Conservation (phyloP, 2,888 invertebrate genomes). For the Blera fallax region DNA sequence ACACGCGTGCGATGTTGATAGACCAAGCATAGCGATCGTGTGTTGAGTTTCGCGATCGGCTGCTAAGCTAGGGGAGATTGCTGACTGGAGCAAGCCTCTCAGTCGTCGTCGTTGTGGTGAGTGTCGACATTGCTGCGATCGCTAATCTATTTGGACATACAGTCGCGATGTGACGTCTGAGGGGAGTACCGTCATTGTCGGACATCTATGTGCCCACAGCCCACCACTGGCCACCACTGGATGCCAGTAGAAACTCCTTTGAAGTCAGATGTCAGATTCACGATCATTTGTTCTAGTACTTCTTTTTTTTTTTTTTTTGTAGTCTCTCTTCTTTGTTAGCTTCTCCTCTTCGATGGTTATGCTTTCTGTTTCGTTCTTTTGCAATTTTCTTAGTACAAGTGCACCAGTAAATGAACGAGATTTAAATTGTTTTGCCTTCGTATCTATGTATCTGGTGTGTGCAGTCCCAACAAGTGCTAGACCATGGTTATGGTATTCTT, state of each 20-base stretch:
- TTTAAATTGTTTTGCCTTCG: neutral
- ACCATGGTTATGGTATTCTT: neutral
- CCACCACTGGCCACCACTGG: too few species aligned
- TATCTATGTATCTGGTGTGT: neutral
- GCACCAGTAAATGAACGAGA: slow-evolving; percentile 16
- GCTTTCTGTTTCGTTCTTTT: slow-evolving; percentile 5
- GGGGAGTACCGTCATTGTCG: slow-evolving; percentile 21
- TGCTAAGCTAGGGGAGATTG: neutral
- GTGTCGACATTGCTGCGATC: slow-evolving; percentile 67
- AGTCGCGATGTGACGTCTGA: slow-evolving; percentile 53
- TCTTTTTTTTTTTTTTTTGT: slow-evolving; percentile 7
- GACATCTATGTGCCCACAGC: slow-evolving; percentile 25
- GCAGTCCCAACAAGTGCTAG: slow-evolving; percentile 21
- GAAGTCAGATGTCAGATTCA: slow-evolving; percentile 68
- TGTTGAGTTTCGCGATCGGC: slow-evolving; percentile 32
- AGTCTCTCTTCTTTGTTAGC: neutral
- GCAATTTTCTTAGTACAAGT: slow-evolving; percentile 14
- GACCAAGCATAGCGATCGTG: slow-evolving; percentile 36
- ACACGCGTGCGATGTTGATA: slow-evolving; percentile 25
- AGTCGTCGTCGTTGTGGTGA: slow-evolving; percentile 19
- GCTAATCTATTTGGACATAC: slow-evolving; percentile 69
- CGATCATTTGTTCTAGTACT: slow-evolving; percentile 63
- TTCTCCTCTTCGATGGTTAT: slow-evolving; percentile 6
- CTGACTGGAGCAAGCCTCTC: slow-evolving; percentile 31
- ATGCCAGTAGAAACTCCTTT: slow-evolving; percentile 59